Conservation (phyloP, 2,797 vertebrate species). For the Thamnophis elegans region DNA sequence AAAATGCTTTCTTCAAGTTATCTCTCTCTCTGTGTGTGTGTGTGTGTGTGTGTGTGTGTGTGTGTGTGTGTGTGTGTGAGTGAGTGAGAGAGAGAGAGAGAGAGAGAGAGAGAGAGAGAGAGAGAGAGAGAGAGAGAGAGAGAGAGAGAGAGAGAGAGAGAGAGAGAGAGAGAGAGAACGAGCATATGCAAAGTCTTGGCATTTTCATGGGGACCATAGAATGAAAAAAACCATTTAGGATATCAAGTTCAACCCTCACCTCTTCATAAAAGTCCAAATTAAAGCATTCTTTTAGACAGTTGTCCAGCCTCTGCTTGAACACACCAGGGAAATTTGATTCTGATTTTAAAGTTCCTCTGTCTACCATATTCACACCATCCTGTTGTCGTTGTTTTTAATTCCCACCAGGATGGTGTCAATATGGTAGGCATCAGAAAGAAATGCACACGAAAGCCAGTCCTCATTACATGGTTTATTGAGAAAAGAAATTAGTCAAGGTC, state of each 20-base stretch:
- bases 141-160: accelerated
- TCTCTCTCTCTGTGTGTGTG: too few species aligned
- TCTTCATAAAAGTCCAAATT: background rate
- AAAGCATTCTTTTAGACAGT: background rate
- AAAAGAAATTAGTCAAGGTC: background rate
- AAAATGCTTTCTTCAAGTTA: background rate
- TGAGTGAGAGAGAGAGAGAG: too few species aligned
- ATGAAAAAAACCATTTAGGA: background rate
- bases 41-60: too few species aligned
- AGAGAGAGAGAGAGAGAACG: background rate
- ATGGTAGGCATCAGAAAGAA: background rate
- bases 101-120: accelerated
- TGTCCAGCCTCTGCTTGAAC: background rate
- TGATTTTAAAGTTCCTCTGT: background rate
- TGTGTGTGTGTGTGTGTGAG: accelerated
- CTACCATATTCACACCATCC: background rate
- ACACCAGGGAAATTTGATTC: background rate
- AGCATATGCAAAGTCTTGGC: background rate
- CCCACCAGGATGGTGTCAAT: background rate
- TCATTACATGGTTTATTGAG: constrained; percentile 4
- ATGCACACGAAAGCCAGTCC: background rate
- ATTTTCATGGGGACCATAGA: background rate
- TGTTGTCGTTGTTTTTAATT: background rate
- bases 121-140: accelerated
- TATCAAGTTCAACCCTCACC: background rate